These are phyloP conservation scores for Chrysolina americana DNA, from an alignment of 2,888 invertebrate species.

Conservation along the genomic window DNA sequence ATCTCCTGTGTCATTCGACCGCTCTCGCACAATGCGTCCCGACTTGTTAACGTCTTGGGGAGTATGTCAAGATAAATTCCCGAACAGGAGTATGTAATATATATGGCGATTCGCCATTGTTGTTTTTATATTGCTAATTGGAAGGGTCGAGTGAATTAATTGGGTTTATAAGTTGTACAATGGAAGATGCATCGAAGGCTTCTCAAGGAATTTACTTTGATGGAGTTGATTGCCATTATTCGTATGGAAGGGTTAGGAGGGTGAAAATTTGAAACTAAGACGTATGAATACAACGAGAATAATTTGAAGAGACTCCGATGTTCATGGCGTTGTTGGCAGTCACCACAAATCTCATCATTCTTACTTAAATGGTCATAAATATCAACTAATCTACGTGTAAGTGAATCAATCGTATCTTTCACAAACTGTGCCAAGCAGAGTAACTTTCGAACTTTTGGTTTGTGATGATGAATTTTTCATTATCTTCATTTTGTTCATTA, in stretches of 20 bases:
- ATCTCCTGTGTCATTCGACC: conserved; percentile 60
- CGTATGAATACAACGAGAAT: neutral
- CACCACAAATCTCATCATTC: too few relatives aligned
- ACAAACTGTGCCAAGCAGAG: too few relatives aligned
- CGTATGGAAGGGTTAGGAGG: neutral
- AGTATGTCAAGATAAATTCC: conserved; percentile 50
- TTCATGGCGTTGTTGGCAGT: too few relatives aligned
- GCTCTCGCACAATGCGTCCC: conserved; percentile 62
- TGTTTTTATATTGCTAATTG: conserved; percentile 45
- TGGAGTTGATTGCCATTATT: neutral
- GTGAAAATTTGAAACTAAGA: neutral
- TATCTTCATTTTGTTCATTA: too few relatives aligned
- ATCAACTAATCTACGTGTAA: too few relatives aligned
- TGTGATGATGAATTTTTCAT: too few relatives aligned
- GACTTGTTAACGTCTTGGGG: conserved; percentile 51
- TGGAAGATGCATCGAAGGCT: conserved; percentile 35
- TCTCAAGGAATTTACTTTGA: conserved; percentile 21
- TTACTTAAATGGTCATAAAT: too few relatives aligned
- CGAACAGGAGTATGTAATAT: conserved; percentile 28
- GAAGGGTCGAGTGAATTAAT: conserved; percentile 47
- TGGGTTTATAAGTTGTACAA: conserved; percentile 45
- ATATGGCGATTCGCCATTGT: conserved; percentile 44
- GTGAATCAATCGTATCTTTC: too few relatives aligned
- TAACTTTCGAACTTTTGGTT: too few relatives aligned
- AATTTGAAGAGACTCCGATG: neutral